These are phyloP conservation scores for Mus minutoides DNA, from an alignment of 2,797 vertebrate genomes.

Conservation along the genomic window DNA sequence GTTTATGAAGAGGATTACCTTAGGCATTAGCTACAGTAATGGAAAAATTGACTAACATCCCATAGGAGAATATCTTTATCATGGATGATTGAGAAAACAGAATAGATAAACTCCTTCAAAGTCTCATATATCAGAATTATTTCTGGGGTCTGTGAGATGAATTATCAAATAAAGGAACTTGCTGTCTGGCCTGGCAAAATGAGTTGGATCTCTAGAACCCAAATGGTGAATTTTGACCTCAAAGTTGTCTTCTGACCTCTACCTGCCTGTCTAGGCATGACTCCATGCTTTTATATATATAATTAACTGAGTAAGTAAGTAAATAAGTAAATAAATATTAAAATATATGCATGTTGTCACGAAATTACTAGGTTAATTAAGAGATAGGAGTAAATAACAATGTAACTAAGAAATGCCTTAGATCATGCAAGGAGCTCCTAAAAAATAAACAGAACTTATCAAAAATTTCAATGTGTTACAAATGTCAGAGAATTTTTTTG, in stretches of 20 bases:
- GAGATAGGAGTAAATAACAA: background rate
- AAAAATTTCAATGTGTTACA: background rate
- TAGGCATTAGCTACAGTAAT: background rate
- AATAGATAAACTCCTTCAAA: background rate
- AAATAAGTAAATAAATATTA: background rate
- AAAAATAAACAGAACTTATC: background rate
- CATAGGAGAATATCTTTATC: constrained; percentile 3
- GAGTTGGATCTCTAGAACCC: background rate
- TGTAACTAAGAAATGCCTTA: background rate
- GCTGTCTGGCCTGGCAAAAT: background rate
- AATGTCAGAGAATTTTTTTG: background rate
- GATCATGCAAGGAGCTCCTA: background rate
- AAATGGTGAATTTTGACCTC: background rate
- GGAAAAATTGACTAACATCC: background rate
- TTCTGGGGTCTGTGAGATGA: background rate
- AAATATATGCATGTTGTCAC: background rate
- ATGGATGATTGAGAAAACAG: background rate
- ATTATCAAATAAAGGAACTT: background rate
- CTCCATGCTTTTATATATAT: background rate
- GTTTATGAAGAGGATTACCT: background rate
- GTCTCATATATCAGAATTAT: background rate
- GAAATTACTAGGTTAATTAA: background rate
- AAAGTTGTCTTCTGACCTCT: background rate
- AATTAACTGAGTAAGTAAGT: background rate
- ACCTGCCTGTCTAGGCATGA: too few species aligned